Evolutionary conservation across 1,140 invertebrate genomes (phyloP).

Genomic region (Lepidotrigona ventralis): DNA sequence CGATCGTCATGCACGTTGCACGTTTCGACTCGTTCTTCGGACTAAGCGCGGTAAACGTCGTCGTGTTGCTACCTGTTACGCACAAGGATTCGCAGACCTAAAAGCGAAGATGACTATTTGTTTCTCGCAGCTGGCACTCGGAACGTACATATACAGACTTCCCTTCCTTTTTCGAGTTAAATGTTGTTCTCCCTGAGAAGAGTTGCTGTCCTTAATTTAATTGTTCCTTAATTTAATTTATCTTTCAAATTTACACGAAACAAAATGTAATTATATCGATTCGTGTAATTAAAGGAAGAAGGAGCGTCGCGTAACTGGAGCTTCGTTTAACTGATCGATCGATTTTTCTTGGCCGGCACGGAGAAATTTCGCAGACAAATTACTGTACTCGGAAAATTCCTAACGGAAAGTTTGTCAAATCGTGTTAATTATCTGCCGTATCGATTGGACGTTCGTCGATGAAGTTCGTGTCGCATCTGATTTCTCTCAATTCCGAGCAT

Average conservation of each 20-base stretch:
- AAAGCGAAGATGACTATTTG: not conserved
- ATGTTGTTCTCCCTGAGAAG: not conserved
- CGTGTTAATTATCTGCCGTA: conserved; percentile 20
- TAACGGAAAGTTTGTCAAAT: conserved; percentile 32
- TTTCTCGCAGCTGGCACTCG: not conserved
- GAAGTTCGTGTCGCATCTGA: conserved; percentile 5
- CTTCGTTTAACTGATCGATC: not conserved
- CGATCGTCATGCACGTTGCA: not conserved
- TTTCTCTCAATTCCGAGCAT: conserved; percentile 5
- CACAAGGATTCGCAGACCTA: too few relatives aligned
- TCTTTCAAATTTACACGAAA: not conserved
- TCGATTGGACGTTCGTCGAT: not conserved
- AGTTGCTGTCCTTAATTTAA: not conserved
- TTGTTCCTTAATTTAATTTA: too few relatives aligned
- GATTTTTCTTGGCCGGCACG: not conserved
- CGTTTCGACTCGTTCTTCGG: too few relatives aligned
- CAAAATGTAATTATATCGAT: not conserved
- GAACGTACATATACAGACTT: not conserved
- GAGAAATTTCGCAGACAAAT: not conserved
- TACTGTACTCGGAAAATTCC: conserved; percentile 11
- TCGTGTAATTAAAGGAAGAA: not conserved
- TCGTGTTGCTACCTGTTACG: conserved; percentile 30
- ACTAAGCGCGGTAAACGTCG: too few relatives aligned
- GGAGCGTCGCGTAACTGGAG: not conserved
- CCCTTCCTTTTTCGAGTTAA: not conserved